Evolutionary conservation across 2,797 vertebrate genomes (phyloP).

Genomic region (Gallirallus australis): DNA sequence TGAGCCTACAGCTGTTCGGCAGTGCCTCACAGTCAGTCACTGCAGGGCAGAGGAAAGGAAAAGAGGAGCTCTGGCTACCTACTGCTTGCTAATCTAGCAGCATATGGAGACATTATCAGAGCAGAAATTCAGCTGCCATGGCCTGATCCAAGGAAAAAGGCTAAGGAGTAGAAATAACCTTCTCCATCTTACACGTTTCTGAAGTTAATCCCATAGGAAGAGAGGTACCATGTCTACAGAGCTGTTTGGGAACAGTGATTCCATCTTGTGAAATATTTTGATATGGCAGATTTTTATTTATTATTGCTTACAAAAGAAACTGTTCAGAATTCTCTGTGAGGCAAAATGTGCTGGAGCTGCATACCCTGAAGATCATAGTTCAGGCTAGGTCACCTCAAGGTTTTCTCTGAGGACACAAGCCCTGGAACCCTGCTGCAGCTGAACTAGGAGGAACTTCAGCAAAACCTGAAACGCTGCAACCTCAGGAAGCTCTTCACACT

Average conservation of each 20-base stretch:
- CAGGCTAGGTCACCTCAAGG: neutral
- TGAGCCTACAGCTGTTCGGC: neutral
- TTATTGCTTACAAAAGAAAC: neutral
- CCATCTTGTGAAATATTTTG: neutral
- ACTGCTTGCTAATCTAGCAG: neutral
- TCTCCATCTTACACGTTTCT: neutral
- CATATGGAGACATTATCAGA: neutral
- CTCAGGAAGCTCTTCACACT: neutral
- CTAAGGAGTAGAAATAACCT: neutral
- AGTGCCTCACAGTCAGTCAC: neutral
- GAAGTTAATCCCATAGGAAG: neutral
- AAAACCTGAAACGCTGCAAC: neutral
- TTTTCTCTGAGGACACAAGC: neutral
- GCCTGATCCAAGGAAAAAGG: neutral
- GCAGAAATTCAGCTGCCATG: neutral
- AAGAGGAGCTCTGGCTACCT: neutral
- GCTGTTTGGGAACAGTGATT: neutral
- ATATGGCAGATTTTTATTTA: neutral
- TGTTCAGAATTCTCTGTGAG: neutral
- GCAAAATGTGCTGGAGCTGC: neutral
- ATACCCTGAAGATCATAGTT: neutral
- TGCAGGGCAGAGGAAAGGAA: neutral
- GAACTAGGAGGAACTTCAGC: neutral
- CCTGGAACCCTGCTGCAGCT: neutral
- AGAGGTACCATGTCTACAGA: neutral